Evolutionary conservation across 2,888 invertebrate species (phyloP).

Genomic region (Zeuzera pyrina): DNA sequence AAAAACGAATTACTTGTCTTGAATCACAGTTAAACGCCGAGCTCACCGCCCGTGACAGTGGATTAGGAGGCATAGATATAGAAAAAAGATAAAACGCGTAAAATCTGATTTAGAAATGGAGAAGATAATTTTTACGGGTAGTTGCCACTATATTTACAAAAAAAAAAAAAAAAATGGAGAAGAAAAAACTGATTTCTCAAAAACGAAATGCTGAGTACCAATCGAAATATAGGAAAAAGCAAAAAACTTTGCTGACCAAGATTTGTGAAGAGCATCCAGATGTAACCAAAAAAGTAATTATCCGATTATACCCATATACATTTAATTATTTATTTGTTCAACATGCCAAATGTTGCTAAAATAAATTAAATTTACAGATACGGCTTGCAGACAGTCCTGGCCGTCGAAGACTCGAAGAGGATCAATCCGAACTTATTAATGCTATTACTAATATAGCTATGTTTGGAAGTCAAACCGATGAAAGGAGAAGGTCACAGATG

Average conservation of each 20-base stretch:
- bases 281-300: slow-evolving; percentile 4
- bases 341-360: slow-evolving; percentile 1
- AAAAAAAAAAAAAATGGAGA: not conserved
- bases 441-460: slow-evolving; percentile 4
- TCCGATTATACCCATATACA: slow-evolving; percentile 1
- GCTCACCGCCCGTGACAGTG: slow-evolving; percentile 1
- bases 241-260: slow-evolving; percentile 1
- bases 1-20: slow-evolving; percentile 3
- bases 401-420: slow-evolving; percentile 4
- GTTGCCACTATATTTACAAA: too few species aligned
- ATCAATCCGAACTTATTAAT: slow-evolving; percentile 3
- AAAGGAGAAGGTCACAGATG: slow-evolving; percentile 2
- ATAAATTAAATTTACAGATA: slow-evolving; percentile 2
- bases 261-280: slow-evolving; percentile 3
- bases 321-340: slow-evolving; percentile 1
- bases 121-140: too few species aligned
- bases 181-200: slow-evolving; percentile 3
- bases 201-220: slow-evolving; percentile 4
- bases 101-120: too few species aligned
- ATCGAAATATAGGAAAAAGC: slow-evolving; percentile 3
- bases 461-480: slow-evolving; percentile 3
- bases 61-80: slow-evolving; percentile 2
- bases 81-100: too few species aligned
- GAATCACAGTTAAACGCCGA: slow-evolving; percentile 3
- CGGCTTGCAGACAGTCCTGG: slow-evolving; percentile 4